Conservation (phyloP, 1,140 invertebrate species). For the Alviniconcha marisindica region DNA sequence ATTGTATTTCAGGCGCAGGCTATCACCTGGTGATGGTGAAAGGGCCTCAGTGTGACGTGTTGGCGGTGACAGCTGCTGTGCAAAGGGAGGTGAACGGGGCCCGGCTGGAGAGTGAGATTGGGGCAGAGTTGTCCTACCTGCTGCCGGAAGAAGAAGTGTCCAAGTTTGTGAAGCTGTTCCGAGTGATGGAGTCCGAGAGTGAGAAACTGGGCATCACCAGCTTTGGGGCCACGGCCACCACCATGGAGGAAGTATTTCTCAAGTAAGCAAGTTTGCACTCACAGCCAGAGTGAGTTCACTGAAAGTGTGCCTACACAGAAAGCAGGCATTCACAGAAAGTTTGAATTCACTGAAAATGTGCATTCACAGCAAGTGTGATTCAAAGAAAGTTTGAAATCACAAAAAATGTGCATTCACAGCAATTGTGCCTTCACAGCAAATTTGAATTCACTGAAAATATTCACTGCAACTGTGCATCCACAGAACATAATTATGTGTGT, state of each 20-base stretch:
- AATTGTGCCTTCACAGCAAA: too few relatives aligned
- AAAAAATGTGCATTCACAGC: too few relatives aligned
- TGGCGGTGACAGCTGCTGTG: slow-evolving; percentile 64
- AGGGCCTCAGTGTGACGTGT: slow-evolving; percentile 77
- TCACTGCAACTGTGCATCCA: too few relatives aligned
- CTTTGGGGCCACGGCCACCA: slow-evolving; percentile 88
- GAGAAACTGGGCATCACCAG: slow-evolving; percentile 82
- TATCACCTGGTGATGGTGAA: slow-evolving; percentile 74
- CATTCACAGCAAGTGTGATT: too few relatives aligned
- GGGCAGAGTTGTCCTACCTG: slow-evolving; percentile 71
- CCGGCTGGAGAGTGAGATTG: slow-evolving; percentile 68
- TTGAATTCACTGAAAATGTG: too few relatives aligned
- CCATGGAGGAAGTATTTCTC: slow-evolving; percentile 89
- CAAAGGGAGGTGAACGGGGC: slow-evolving; percentile 61
- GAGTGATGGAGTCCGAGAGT: slow-evolving; percentile 81
- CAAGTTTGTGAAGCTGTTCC: slow-evolving; percentile 79
- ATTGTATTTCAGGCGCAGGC: slow-evolving; percentile 71
- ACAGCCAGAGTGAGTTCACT: too few relatives aligned
- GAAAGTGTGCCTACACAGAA: too few relatives aligned
- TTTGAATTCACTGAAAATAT: too few relatives aligned
- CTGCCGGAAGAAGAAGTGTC: slow-evolving; percentile 71
- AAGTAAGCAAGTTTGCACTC: too few relatives aligned
- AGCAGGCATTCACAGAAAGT: too few relatives aligned
- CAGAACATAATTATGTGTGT: too few relatives aligned
- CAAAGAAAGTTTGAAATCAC: too few relatives aligned